These are phyloP conservation scores for Castor canadensis DNA, from an alignment of 2,113 vertebrate genomes.

Conservation along the genomic window DNA sequence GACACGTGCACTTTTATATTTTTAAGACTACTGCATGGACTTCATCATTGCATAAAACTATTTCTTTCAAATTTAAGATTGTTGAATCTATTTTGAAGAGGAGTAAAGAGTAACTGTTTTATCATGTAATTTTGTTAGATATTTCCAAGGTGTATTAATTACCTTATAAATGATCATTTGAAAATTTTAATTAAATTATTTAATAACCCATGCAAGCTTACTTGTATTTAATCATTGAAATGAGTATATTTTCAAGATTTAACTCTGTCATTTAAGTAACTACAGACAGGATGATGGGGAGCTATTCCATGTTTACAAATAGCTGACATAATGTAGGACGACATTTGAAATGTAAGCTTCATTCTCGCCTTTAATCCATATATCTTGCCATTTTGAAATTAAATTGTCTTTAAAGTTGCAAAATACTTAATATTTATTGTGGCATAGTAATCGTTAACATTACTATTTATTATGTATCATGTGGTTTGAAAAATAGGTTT, in stretches of 20 bases:
- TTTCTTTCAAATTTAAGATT: slow-evolving; percentile 35
- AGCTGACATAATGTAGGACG: neutral
- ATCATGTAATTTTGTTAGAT: slow-evolving; percentile 20
- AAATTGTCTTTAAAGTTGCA: neutral
- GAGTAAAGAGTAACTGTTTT: slow-evolving; percentile 28
- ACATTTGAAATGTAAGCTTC: neutral
- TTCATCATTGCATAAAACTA: neutral
- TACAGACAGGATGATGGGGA: neutral
- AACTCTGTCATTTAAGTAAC: neutral
- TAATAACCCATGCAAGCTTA: neutral
- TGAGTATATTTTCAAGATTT: slow-evolving; percentile 21
- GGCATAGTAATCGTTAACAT: neutral
- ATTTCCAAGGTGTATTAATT: neutral
- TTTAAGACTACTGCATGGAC: neutral
- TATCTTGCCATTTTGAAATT: neutral
- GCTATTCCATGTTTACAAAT: neutral
- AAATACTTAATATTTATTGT: neutral
- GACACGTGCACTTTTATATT: neutral
- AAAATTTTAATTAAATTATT: slow-evolving; percentile 42
- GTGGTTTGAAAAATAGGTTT: neutral
- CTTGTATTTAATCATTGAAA: neutral
- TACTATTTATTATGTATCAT: neutral
- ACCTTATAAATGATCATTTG: neutral
- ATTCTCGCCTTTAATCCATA: slow-evolving; percentile 32
- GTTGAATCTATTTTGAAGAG: slow-evolving; percentile 27